A percentile compares a stretch with the other conserved stretches of the same genome.
Conservation (phyloP, 2,797 vertebrate species). For the Adrianichthys oophorus region DNA sequence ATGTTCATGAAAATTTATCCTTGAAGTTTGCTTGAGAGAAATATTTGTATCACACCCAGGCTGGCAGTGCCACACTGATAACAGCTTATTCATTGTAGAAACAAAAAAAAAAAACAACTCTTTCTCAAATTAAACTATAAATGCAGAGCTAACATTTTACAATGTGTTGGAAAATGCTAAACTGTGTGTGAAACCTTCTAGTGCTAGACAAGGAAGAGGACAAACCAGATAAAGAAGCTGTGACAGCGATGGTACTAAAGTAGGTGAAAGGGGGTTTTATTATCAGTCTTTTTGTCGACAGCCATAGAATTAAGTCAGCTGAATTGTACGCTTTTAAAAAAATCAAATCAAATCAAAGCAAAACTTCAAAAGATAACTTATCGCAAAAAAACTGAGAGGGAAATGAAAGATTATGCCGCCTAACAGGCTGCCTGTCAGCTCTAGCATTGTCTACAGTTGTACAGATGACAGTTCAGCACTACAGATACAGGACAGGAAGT, state of each 20-base stretch:
- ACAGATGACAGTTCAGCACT: constrained; percentile 65
- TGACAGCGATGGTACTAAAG: not conserved
- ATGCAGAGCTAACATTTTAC: too few species aligned
- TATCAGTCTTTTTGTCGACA: not conserved
- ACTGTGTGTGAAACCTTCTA: not conserved
- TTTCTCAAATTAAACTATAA: too few species aligned
- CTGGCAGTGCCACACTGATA: not conserved
- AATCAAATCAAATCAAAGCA: not conserved
- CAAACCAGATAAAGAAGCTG: not conserved
- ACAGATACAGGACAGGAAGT: constrained; percentile 72
- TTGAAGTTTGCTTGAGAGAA: not conserved
- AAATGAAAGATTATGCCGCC: not conserved
- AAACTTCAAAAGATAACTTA: not conserved
- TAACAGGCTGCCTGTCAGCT: constrained; percentile 27
- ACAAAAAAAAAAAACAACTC: too few species aligned
- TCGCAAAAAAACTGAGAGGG: not conserved
- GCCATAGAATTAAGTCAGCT: not conserved
- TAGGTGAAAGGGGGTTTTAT: not conserved
- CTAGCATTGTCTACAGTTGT: constrained; percentile 47
- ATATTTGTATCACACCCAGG: constrained; percentile 11
- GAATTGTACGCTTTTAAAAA: not conserved
- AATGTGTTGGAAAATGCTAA: too few species aligned
- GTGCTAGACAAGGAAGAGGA: not conserved
- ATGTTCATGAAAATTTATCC: constrained; percentile 4
- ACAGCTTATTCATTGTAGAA: not conserved